Evolutionary conservation across 1,140 invertebrate genomes (phyloP).

Genomic region (Chironomus striatipennis): DNA sequence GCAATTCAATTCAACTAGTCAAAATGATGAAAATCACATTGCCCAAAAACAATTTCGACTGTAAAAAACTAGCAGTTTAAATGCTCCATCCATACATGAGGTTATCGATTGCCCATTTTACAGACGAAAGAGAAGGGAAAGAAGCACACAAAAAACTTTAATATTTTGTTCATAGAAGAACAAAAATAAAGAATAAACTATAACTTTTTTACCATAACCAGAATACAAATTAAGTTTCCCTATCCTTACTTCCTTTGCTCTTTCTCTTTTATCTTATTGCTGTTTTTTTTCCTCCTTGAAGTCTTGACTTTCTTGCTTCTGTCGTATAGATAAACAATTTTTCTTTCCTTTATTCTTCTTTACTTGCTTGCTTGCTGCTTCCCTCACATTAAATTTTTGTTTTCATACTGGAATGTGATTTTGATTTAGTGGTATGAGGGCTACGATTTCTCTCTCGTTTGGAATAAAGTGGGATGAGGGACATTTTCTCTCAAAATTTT

Average conservation of each 20-base stretch:
- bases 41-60: too few relatives aligned
- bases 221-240: constrained; percentile 5
- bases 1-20: too few relatives aligned
- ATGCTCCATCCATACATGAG: background rate
- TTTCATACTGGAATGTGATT: background rate
- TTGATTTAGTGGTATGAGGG: background rate
- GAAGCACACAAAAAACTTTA: background rate
- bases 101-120: constrained; percentile 5
- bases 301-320: constrained; percentile 3
- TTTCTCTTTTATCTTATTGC: constrained; percentile 3
- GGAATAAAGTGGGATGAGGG: background rate
- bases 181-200: constrained; percentile 6
- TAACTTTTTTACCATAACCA: constrained; percentile 10
- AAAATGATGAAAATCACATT: too few relatives aligned
- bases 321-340: background rate
- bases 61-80: background rate
- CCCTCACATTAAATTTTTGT: background rate
- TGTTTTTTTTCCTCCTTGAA: background rate
- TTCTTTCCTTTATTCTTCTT: background rate
- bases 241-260: background rate
- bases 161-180: background rate
- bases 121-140: too few relatives aligned
- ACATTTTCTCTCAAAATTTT: background rate
- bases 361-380: background rate
- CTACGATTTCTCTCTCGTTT: too few relatives aligned